Base-by-base conservation (phyloP, 2,797 vertebrate genomes). In the Pantherophis vulpinus region DNA sequence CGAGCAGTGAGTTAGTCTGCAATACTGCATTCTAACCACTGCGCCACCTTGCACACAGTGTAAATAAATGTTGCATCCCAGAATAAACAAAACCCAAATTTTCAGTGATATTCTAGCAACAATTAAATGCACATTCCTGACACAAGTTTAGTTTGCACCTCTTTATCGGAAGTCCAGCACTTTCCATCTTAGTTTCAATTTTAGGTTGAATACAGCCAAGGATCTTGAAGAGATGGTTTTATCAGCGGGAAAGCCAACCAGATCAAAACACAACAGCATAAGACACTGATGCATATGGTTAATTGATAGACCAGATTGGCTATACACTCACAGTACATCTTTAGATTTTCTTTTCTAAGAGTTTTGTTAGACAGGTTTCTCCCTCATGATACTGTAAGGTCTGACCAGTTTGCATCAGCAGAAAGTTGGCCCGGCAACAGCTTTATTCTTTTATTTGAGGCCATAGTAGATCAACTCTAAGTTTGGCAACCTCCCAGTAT, bases 101-200 rank as follows among this genome's bases (percentile, higher is more conserved):
- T 94, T 90, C n/a, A 87, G 66, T 95, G 86, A 91, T 79, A 91
- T 95, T 92, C 83, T 59, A 58, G 66, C 92, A 13, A 94, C 90
- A 89, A 91, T 91, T 95, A 91, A 58, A 0, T 66, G 91, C 94
- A 92, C 95, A 93, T 25, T 92, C 93, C 55, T 12, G 3, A 61
- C 90, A 11, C 37, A 92, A 32, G 58, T 58, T 92, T 93, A 86
- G 14, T 94, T 58, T 94, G 89, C 95, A 93, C 91, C 92, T 90
- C 89, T 95, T 97, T 94, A 94, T 95, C 58, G 56, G 91, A 91
- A 96, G 95, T 95, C 89, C 93, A 95, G 93, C 37, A 94, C 94
- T 96, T 92, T 95, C 94, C 95, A 91, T 96, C 96, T 95, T 94
- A 96, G 94, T 96, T 96, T 91, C 91, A 88, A 91, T 95, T 96